phyloP scores from a whole-genome alignment of 2,888 invertebrate genomes.

The Priocnemis perturbator region DNA sequence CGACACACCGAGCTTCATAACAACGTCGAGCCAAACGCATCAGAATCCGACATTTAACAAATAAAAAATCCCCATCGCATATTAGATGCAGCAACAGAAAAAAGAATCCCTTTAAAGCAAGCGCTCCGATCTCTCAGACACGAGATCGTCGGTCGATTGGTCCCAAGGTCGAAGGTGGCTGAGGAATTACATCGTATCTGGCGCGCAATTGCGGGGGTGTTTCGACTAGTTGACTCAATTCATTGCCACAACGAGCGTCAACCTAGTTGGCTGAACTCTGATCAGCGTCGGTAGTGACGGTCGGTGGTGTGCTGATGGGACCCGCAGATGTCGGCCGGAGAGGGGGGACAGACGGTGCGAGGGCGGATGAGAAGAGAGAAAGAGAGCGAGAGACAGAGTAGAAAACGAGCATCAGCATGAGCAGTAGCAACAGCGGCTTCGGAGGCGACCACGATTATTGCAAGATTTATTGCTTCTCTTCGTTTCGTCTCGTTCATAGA shows the following conservation, averaged over 20 bases:
- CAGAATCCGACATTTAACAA: too few species aligned
- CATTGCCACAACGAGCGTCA: conserved; percentile 64
- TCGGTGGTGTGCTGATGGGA: conserved; percentile 9
- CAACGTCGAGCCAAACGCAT: too few species aligned
- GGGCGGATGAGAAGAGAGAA: conserved; percentile 12
- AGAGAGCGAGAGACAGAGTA: conserved; percentile 9
- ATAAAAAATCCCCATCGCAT: too few species aligned
- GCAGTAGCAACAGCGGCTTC: conserved; percentile 21
- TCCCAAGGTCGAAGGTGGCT: too few species aligned
- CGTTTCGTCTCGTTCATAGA: conserved; percentile 47
- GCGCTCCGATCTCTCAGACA: too few species aligned
- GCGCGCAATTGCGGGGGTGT: conserved; percentile 61
- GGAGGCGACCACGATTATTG: conserved; percentile 56
- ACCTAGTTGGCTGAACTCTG: conserved; percentile 53
- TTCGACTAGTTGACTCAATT: conserved; percentile 60
- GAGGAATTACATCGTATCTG: too few species aligned
- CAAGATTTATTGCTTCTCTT: conserved; percentile 66
- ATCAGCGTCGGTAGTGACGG: conserved; percentile 33
- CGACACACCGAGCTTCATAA: too few species aligned
- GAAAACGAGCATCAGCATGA: neutral
- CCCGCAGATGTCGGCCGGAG: too few species aligned
- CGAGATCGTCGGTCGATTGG: too few species aligned
- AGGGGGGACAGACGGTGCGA: conserved; percentile 3
- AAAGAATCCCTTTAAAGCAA: too few species aligned
- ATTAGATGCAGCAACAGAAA: too few species aligned